A percentile compares a stretch with the other conserved stretches of the same genome.
phyloP scores from a whole-genome alignment of 2,113 vertebrate species.

The Chauna torquata region DNA sequence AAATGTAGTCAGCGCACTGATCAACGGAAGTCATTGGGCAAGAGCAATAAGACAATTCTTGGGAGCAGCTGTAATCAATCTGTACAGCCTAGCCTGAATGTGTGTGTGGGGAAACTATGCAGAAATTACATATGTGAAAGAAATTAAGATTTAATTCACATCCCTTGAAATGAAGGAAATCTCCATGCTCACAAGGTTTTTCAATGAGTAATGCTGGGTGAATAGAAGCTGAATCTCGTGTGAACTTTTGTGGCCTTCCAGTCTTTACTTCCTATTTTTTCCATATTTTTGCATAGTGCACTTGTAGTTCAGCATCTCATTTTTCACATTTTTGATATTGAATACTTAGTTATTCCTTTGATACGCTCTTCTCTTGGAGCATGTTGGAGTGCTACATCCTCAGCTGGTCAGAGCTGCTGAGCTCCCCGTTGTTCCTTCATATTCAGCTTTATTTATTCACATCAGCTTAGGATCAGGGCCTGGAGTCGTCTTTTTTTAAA shows the following conservation, averaged over 20 bases:
- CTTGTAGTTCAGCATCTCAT: not conserved
- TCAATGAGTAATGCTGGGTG: rapidly evolving
- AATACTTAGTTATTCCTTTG: not conserved
- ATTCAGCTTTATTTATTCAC: constrained; percentile 10
- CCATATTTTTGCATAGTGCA: not conserved
- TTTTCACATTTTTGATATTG: not conserved
- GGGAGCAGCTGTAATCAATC: not conserved
- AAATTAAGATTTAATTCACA: not conserved
- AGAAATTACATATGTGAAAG: not conserved
- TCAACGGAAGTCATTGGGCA: not conserved
- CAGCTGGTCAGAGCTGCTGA: not conserved
- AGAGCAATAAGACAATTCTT: not conserved
- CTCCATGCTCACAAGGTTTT: not conserved
- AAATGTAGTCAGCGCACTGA: not conserved
- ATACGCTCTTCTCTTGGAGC: not conserved
- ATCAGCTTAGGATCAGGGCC: not conserved
- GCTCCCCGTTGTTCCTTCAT: not conserved
- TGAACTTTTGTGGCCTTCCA: not conserved
- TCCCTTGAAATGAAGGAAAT: not conserved
- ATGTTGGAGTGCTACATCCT: not conserved
- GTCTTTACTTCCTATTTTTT: not conserved
- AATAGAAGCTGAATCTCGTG: not conserved
- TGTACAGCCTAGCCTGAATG: not conserved
- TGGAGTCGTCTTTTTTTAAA: not conserved
- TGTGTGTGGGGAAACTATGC: not conserved